phyloP scores from a whole-genome alignment of 2,888 invertebrate species.

The Autographa gamma region DNA sequence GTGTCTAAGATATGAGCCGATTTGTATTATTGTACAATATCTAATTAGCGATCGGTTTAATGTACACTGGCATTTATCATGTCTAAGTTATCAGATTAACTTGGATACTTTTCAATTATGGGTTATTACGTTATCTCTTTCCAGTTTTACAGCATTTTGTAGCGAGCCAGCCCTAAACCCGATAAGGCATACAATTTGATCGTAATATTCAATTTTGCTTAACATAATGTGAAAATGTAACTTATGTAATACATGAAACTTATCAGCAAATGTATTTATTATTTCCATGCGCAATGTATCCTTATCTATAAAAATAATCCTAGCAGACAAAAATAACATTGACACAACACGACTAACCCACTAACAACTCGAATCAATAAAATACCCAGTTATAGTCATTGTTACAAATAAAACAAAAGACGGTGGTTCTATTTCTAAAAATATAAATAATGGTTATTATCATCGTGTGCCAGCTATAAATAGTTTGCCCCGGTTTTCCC shows the following conservation, averaged over 20 bases:
- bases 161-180: neutral
- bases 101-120: neutral
- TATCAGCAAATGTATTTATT: no score
- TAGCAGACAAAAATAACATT: neutral
- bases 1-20: conserved; percentile 35
- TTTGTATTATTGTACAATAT: conserved; percentile 43
- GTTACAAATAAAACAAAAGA: neutral
- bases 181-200: neutral
- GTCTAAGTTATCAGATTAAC: conserved; percentile 6
- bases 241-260: no score
- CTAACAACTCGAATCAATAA: neutral
- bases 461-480: neutral
- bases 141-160: neutral
- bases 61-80: conserved; percentile 13
- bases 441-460: neutral
- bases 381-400: neutral
- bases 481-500: conserved; percentile 2
- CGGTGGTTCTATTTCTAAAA: neutral
- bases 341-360: neutral
- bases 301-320: neutral
- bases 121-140: neutral
- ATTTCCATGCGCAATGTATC: no score
- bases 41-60: conserved; percentile 32
- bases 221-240: no score
- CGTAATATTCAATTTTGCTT: no score